These are phyloP conservation scores for Xerus rutilus DNA, from an alignment of 2,797 vertebrate species.

Conservation along the genomic window DNA sequence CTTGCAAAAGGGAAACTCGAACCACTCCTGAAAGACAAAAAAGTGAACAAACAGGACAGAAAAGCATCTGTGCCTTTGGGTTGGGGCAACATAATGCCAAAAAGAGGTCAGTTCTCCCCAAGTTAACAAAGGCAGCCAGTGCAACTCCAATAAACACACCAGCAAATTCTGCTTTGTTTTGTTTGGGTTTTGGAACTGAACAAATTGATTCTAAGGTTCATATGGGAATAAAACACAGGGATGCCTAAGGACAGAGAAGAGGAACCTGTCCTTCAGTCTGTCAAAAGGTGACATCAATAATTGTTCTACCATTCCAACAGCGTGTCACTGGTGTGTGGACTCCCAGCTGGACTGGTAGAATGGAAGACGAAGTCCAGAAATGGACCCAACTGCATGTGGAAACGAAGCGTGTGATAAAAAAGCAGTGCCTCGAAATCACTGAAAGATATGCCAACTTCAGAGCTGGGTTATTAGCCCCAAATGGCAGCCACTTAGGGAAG, in stretches of 20 bases:
- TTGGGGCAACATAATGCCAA: background rate
- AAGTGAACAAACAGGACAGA: background rate
- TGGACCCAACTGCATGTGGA: background rate
- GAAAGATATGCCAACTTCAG: background rate
- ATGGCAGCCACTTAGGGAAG: fast-evolving
- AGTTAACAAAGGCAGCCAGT: background rate
- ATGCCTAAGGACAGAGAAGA: background rate
- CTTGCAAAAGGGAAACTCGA: background rate
- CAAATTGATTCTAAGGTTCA: background rate
- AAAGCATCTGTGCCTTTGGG: background rate
- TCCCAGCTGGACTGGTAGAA: background rate
- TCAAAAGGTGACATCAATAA: background rate
- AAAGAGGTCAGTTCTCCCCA: background rate
- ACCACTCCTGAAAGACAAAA: background rate
- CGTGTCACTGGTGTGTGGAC: fast-evolving
- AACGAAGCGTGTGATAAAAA: background rate
- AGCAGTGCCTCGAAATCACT: background rate
- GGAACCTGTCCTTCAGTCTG: background rate
- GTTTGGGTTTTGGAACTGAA: background rate
- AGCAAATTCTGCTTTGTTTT: background rate
- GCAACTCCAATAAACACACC: background rate
- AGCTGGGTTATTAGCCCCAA: background rate
- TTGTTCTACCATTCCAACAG: background rate
- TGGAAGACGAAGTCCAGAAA: background rate
- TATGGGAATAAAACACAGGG: background rate